These are phyloP conservation scores for Germaria angustata DNA, from an alignment of 2,888 invertebrate species.

Conservation along the genomic window DNA sequence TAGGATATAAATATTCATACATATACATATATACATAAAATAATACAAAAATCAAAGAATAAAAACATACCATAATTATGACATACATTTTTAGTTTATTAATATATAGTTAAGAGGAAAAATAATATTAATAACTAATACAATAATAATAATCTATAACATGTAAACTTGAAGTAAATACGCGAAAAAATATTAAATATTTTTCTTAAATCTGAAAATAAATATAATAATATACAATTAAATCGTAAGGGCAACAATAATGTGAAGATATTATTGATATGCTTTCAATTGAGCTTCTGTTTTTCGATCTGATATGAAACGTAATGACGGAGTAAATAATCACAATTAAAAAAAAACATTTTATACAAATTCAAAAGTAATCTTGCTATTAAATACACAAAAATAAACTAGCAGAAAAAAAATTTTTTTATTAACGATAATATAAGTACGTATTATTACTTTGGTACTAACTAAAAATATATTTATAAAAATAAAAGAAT, in stretches of 20 bases:
- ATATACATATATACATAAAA: constrained; percentile 47
- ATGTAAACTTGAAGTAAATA: constrained; percentile 17
- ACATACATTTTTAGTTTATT: constrained; percentile 58
- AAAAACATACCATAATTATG: constrained; percentile 44
- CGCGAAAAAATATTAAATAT: constrained; percentile 38
- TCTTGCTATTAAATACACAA: constrained; percentile 20
- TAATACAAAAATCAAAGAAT: constrained; percentile 45
- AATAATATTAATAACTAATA: background rate
- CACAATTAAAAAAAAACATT: too few relatives aligned
- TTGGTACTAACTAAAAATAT: constrained; percentile 49
- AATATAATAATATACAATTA: constrained; percentile 27
- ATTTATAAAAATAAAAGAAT: constrained; percentile 53
- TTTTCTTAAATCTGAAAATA: constrained; percentile 35
- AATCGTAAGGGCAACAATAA: background rate
- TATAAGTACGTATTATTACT: constrained; percentile 48
- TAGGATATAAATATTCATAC: constrained; percentile 71
- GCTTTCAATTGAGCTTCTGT: constrained; percentile 3
- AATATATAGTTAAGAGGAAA: constrained; percentile 65
- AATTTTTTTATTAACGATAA: constrained; percentile 47
- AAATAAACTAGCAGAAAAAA: constrained; percentile 19
- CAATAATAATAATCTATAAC: background rate
- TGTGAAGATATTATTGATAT: background rate
- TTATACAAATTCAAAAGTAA: constrained; percentile 35
- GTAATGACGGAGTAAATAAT: background rate
- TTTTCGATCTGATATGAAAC: background rate